Percentiles rank a stretch among this genome's conserved stretches.
Evolutionary conservation across 2,888 invertebrate genomes (phyloP).

Genomic region (Melinaea marsaeus): DNA sequence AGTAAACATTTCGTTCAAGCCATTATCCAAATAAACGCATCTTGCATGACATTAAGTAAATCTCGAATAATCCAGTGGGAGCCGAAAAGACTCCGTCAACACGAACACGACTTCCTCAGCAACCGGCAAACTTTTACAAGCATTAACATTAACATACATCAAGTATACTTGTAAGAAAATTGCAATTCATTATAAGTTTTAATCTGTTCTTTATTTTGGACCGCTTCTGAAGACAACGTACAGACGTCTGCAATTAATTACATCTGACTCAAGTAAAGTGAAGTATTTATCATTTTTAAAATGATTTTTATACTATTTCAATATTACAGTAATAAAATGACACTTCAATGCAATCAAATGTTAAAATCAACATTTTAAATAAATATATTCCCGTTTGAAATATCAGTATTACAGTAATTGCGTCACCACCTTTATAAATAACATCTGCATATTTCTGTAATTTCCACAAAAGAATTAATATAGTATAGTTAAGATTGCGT

Average conservation of each 20-base stretch:
- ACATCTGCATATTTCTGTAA: slow-evolving; percentile 50
- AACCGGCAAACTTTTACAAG: slow-evolving; percentile 60
- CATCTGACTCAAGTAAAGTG: too few species aligned
- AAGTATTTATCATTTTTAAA: too few species aligned
- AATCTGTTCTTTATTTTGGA: slow-evolving; percentile 67
- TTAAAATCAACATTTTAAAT: too few species aligned
- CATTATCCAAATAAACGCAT: slow-evolving; percentile 55
- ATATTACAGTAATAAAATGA: too few species aligned
- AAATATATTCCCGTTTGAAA: too few species aligned
- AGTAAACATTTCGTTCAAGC: slow-evolving; percentile 63
- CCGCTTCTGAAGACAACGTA: slow-evolving; percentile 33
- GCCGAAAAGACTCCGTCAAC: slow-evolving; percentile 70
- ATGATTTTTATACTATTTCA: too few species aligned
- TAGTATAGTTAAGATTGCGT: slow-evolving; percentile 59
- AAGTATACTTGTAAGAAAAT: slow-evolving; percentile 64
- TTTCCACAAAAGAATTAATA: slow-evolving; percentile 38
- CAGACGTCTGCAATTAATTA: slow-evolving; percentile 47
- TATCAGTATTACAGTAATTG: too few species aligned
- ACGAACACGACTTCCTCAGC: slow-evolving; percentile 66
- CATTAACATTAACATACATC: slow-evolving; percentile 76
- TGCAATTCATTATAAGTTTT: slow-evolving; percentile 75
- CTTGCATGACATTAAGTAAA: slow-evolving; percentile 65
- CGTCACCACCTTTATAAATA: slow-evolving; percentile 8
- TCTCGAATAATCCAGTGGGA: slow-evolving; percentile 48
- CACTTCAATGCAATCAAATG: too few species aligned